Conservation (phyloP, 1,140 invertebrate species). For the Lepidostoma basale region DNA sequence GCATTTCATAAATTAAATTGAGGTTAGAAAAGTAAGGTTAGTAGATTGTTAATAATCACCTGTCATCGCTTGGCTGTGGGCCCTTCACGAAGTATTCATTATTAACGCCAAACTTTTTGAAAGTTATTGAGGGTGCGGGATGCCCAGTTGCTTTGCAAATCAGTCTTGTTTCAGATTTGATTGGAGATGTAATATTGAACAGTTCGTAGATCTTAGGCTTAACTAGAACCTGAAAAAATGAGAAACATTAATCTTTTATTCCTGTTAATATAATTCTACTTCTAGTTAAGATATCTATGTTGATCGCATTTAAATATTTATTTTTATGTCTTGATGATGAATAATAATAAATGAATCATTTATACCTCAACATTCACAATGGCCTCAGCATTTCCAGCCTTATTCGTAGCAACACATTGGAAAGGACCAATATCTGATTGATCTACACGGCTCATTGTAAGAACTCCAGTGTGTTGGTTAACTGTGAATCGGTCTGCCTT, state of each 20-base stretch:
- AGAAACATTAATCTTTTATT: background rate
- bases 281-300: too few relatives aligned
- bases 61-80: conserved; percentile 65
- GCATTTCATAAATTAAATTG: too few relatives aligned
- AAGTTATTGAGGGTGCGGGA: conserved; percentile 76
- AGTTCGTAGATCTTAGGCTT: conserved; percentile 82
- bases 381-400: conserved; percentile 72
- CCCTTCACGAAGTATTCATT: conserved; percentile 65
- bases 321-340: too few relatives aligned
- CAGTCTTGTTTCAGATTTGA: conserved; percentile 68
- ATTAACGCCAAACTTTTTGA: conserved; percentile 67
- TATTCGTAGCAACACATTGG: conserved; percentile 82
- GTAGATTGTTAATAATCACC: conserved; percentile 49
- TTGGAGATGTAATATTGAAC: conserved; percentile 72
- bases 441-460: conserved; percentile 78
- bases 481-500: conserved; percentile 75
- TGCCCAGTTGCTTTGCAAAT: conserved; percentile 78
- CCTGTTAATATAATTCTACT: background rate
- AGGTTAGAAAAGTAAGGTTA: too few relatives aligned
- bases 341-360: too few relatives aligned
- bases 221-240: conserved; percentile 66
- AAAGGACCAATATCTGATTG: conserved; percentile 81
- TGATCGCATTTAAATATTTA: too few relatives aligned
- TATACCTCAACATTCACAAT: conserved; percentile 66
- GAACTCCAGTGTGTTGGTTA: conserved; percentile 68